Conservation (phyloP, 2,113 vertebrate genomes). For the Halcyon senegalensis region DNA sequence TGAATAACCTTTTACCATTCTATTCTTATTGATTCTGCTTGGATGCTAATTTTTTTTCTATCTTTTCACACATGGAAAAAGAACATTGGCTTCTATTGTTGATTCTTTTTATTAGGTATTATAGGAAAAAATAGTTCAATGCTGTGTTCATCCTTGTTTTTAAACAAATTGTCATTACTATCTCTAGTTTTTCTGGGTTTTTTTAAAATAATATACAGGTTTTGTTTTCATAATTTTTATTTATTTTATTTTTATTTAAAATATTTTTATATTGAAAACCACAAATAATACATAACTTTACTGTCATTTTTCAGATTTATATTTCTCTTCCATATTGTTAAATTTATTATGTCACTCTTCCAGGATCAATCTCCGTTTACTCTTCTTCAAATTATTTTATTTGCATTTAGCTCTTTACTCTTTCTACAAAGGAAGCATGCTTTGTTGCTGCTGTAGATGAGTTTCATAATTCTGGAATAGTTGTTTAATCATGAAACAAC, state of each 20-base stretch:
- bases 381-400: neutral
- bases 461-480: neutral
- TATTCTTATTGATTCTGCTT: neutral
- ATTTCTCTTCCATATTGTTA: neutral
- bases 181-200: neutral
- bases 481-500: neutral
- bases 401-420: neutral
- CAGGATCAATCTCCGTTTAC: neutral
- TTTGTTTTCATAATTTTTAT: neutral
- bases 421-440: neutral
- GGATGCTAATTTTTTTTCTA: neutral
- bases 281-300: neutral
- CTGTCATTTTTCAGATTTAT: neutral
- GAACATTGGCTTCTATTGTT: neutral
- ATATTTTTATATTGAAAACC: too few species aligned
- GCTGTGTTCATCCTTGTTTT: neutral
- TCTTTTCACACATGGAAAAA: neutral
- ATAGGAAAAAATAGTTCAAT: neutral
- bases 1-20: neutral
- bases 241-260: neutral
- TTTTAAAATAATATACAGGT: neutral
- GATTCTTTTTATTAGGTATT: neutral
- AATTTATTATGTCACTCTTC: neutral
- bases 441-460: neutral
- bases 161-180: neutral